phyloP scores from a whole-genome alignment of 2,888 invertebrate genomes.

The Amiota mariae region DNA sequence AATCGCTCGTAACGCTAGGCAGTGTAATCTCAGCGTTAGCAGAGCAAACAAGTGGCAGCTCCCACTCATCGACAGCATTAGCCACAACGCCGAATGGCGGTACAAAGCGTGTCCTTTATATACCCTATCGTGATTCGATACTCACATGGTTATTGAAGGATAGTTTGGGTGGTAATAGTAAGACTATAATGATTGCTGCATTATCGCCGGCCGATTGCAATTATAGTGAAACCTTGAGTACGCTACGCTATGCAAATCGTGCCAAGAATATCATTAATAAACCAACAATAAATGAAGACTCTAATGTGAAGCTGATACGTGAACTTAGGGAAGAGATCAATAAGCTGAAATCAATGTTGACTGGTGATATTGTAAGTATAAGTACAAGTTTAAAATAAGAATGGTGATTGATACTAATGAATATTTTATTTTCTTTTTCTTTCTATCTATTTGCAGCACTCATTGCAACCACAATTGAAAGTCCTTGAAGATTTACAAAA shows the following conservation, averaged over 20 bases:
- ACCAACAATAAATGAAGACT: slow-evolving; percentile 91
- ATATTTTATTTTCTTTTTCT: too few relatives aligned
- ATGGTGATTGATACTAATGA: neutral
- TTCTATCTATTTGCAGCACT: slow-evolving; percentile 72
- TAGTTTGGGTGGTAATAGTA: slow-evolving; percentile 90
- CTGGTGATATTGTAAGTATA: slow-evolving; percentile 78
- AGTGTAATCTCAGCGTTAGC: slow-evolving; percentile 91
- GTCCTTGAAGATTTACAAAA: slow-evolving; percentile 89
- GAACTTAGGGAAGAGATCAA: slow-evolving; percentile 89
- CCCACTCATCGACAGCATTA: slow-evolving; percentile 44
- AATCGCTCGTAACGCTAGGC: slow-evolving; percentile 89
- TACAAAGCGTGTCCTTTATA: slow-evolving; percentile 78
- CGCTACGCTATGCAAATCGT: slow-evolving; percentile 89
- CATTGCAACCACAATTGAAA: slow-evolving; percentile 77
- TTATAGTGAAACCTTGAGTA: slow-evolving; percentile 90
- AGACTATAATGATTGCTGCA: slow-evolving; percentile 93
- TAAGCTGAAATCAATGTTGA: slow-evolving; percentile 84
- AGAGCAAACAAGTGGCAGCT: slow-evolving; percentile 74
- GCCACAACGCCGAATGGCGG: slow-evolving; percentile 73
- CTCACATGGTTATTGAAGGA: slow-evolving; percentile 92
- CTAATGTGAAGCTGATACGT: slow-evolving; percentile 89
- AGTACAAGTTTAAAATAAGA: neutral
- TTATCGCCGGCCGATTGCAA: slow-evolving; percentile 88
- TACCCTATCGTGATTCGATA: slow-evolving; percentile 91
- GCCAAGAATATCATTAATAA: slow-evolving; percentile 94